Base-by-base conservation (phyloP, 2,888 invertebrate species). In the Dryobotodes eremita region DNA sequence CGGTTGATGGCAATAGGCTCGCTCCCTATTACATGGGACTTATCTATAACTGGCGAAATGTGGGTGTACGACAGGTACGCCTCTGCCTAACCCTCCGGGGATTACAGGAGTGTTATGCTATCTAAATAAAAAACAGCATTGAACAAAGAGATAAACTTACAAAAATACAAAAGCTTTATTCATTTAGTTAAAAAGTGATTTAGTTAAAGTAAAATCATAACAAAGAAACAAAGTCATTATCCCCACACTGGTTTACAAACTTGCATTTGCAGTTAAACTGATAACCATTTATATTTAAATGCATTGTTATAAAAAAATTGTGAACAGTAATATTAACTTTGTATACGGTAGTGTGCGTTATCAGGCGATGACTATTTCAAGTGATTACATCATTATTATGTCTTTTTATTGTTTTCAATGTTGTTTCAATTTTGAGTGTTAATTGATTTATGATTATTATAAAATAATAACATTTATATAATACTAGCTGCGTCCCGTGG, bases 211-310 rank as follows among this genome's bases (percentile, higher is more conserved):
- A 79, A 80, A 75, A 36, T 72, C 46, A 77, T 65, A 84, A 91
- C 90, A 90, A 90, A 89, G 88, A 83, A 88, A 87, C 79, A 73
- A 88, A 89, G 92, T 90, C 89, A 90, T 90, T 91, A 89, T 89
- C 90, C 92, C 80, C 57, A 46, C 77, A 77, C 75, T 78, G 23
- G 64, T 72, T 69, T 75, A 89, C 89, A 84, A 92, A 89, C 77
- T 88, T 91, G 88, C 23, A 84, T 87, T 86, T 89, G 71, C 86
- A 82, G 86, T 82, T 80, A 76, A 36, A 76, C 36, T 64, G 42
- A 78, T 78, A 77, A 70, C 10, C 48, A 75, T 77, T 81, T 69
- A 69, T 74, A 83, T 84, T 85, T 46, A 75, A 75, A 76, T 77
- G 86, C 59, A 80, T 92, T 91, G 89, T 89, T 80, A 77, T 84